phyloP scores from a whole-genome alignment of 2,797 vertebrate species.

The Gambusia yucatana region DNA sequence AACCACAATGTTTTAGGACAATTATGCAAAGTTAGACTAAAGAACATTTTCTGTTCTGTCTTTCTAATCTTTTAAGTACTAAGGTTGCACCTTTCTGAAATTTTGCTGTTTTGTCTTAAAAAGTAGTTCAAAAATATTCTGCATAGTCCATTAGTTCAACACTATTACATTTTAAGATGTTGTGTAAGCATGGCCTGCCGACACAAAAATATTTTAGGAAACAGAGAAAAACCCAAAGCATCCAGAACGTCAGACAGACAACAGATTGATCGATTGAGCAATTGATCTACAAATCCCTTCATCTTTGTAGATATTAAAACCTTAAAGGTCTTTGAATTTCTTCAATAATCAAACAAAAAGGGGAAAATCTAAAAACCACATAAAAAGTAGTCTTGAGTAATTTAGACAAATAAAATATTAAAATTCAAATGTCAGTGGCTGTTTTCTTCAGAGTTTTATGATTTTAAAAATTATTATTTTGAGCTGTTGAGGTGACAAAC shows the following conservation, averaged over 20 bases:
- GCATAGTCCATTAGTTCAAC: no score
- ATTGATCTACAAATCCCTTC: not conserved
- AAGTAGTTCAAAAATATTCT: not conserved
- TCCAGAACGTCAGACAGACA: not conserved
- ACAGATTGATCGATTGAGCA: no score
- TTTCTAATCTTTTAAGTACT: not conserved
- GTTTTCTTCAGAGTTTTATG: not conserved
- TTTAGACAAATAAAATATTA: not conserved
- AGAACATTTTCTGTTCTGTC: not conserved
- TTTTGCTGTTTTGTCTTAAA: not conserved
- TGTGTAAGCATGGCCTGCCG: not conserved
- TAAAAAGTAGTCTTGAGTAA: not conserved
- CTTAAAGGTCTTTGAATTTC: not conserved
- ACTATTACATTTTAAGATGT: not conserved
- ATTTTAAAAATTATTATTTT: not conserved
- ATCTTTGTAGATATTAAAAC: not conserved
- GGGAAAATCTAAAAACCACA: not conserved
- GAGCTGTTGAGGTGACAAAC: not conserved
- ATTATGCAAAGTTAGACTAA: not conserved
- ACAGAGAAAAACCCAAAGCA: not conserved
- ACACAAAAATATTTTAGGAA: not conserved
- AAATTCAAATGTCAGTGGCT: not conserved
- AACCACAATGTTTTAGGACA: not conserved
- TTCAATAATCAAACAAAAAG: not conserved
- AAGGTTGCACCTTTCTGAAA: not conserved